Evolutionary conservation across 2,113 vertebrate genomes (phyloP).

Genomic region (Octodon degus): DNA sequence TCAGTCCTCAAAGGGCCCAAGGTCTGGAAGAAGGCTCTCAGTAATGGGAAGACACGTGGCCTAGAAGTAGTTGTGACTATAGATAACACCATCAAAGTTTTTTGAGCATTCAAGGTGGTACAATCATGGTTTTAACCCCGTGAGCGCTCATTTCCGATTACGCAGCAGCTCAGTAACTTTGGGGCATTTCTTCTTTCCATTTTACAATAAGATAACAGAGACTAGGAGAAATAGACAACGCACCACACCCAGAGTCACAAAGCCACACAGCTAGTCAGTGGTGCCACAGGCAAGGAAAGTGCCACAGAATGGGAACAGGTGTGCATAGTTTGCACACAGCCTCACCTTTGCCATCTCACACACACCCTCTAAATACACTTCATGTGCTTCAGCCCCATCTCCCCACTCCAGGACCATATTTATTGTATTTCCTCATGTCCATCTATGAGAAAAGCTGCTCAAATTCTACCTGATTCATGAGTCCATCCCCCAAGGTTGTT

Average conservation of each 20-base stretch:
- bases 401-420: not conserved
- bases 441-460: not conserved
- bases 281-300: not conserved
- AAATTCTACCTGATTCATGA: not conserved
- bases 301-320: not conserved
- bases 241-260: not conserved
- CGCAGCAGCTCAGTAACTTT: not conserved
- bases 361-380: not conserved
- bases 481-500: not conserved
- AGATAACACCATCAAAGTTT: not conserved
- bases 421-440: not conserved
- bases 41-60: not conserved
- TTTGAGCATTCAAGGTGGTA: not conserved
- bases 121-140: not conserved
- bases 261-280: not conserved
- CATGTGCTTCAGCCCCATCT: not conserved
- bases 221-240: not conserved
- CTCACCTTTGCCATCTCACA: not conserved
- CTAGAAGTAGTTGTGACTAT: not conserved
- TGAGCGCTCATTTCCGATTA: not conserved
- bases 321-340: not conserved
- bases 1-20: not conserved
- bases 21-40: not conserved
- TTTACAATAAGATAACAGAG: slow-evolving; percentile 20
- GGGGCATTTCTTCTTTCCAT: not conserved